These are phyloP conservation scores for Dendrophyllia cribrosa DNA, from an alignment of 64 coral and sea anemone species.

Conservation along the genomic window DNA sequence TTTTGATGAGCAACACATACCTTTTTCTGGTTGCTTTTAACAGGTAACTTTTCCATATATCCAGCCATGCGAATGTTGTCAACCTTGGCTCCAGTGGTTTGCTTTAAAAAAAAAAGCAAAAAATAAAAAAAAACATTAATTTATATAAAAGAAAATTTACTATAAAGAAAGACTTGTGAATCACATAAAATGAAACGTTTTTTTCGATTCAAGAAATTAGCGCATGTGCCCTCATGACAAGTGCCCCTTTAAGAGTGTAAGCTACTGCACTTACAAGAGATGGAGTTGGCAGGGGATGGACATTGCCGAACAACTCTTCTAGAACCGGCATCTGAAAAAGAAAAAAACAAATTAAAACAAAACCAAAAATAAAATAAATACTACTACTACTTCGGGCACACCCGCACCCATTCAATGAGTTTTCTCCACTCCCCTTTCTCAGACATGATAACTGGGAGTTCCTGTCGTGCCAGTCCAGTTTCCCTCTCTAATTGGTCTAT, in stretches of 20 bases:
- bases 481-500: too few species aligned
- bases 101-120: neutral
- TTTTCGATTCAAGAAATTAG: too few species aligned
- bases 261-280: neutral
- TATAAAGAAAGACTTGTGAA: too few species aligned
- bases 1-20: neutral
- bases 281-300: constrained; percentile 18
- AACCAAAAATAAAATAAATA: neutral
- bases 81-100: neutral
- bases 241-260: neutral
- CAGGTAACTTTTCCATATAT: constrained; percentile 91
- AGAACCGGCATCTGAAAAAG: constrained; percentile 11
- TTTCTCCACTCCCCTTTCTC: too few species aligned
- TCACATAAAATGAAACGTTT: too few species aligned
- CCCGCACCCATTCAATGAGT: too few species aligned
- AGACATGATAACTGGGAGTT: too few species aligned
- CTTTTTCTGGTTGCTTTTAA: constrained; percentile 78
- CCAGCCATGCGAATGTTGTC: constrained; percentile 83
- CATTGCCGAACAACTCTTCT: constrained; percentile 70
- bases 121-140: neutral
- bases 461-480: too few species aligned
- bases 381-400: too few species aligned
- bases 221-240: too few species aligned
- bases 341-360: neutral
- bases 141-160: neutral